These are phyloP conservation scores for Lycaena phlaeas DNA, from an alignment of 2,888 invertebrate species.

Conservation along the genomic window DNA sequence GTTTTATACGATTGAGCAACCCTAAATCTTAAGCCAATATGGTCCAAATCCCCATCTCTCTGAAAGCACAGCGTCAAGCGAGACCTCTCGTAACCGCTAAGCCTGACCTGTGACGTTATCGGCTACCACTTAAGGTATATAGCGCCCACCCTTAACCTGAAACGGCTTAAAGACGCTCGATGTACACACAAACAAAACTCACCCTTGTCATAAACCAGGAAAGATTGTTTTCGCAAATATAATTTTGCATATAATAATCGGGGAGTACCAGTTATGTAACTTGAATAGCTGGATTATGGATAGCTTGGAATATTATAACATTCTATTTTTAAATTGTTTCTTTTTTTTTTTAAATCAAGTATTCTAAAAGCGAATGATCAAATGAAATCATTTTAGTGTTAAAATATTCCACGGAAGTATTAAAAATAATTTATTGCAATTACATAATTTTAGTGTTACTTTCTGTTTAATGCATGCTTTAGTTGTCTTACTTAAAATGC, in stretches of 20 bases:
- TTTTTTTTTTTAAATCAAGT: too few relatives aligned
- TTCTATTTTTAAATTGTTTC: too few relatives aligned
- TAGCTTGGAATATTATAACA: too few relatives aligned
- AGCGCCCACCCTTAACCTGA: slow-evolving; percentile 12
- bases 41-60: slow-evolving; percentile 56
- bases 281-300: too few relatives aligned
- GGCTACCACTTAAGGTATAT: slow-evolving; percentile 31
- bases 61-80: slow-evolving; percentile 60
- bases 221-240: neutral
- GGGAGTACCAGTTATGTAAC: neutral
- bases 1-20: too few relatives aligned
- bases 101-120: slow-evolving; percentile 62
- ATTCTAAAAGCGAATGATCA: too few relatives aligned
- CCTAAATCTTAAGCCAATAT: slow-evolving; percentile 44
- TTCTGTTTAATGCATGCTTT: too few relatives aligned
- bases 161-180: neutral
- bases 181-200: neutral
- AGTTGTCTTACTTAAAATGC: too few relatives aligned
- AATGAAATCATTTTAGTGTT: too few relatives aligned
- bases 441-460: too few relatives aligned
- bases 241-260: neutral
- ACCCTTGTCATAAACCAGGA: neutral
- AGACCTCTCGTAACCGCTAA: slow-evolving; percentile 58
- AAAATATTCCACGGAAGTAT: too few relatives aligned
- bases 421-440: too few relatives aligned